Base-by-base conservation (phyloP, 2,888 invertebrate species). In the Trachelus stipa region DNA sequence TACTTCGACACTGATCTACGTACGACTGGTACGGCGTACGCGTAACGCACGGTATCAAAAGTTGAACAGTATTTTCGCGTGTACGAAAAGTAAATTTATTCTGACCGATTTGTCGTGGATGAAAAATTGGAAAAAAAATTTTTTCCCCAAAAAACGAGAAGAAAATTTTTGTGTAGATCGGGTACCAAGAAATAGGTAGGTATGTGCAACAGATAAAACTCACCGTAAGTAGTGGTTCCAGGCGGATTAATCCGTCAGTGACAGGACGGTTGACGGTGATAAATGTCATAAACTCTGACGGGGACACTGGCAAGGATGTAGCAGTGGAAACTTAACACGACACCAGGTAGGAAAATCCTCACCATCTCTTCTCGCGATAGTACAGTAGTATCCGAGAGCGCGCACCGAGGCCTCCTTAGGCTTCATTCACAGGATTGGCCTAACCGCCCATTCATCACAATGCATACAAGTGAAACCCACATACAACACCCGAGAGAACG, bases 151-250 rank as follows among this genome's bases (percentile, higher is more conserved):
- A 23, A 40, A 1, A 23, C 23, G 40, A 6, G 23, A 9, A 23
- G 0, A 0, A 56, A 23, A 9, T 6, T 9, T 56, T 56, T 9
- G 9, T 9, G 23, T 23, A 6, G 1, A 6, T 1, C 9, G 23
- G 23, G 6, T 2, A 56, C 1, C 23, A 56, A 23, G 6, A 40
- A 23, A 3, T 1, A 12, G 12, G 15, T 9, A 56, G 9, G 23
- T 40, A 15, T 15, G 0, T 40, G 40, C 56, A 56, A 56, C 56
- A 77, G 77, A 76, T 73, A 34, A 76, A 83, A 89, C 89, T 89
- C 87, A 89, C 88, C 89, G 84, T 85, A 84, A 89, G 90, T 89
- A 90, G 91, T 89, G 89, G 89, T 88, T 89, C 87, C 88, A 85
- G 80, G 80, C 83, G 74, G 83, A 81, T 84, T 86, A 86, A 88